A percentile compares a stretch with the other conserved stretches of the same genome.
phyloP scores from a whole-genome alignment of 2,888 invertebrate genomes.

The Drosophila fulvimacula region DNA sequence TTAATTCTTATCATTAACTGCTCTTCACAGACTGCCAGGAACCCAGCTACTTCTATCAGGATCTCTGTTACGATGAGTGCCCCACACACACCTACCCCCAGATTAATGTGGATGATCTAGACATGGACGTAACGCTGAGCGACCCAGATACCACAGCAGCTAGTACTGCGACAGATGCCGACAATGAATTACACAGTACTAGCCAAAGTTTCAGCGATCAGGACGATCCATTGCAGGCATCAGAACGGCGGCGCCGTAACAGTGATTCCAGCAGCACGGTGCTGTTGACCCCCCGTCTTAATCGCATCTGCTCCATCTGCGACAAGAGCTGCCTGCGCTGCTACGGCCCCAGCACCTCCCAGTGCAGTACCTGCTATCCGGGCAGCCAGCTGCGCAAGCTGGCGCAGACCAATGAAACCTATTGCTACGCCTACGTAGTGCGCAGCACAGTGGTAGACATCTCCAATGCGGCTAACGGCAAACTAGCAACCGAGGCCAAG shows the following conservation, averaged over 20 bases:
- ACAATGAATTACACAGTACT: background rate
- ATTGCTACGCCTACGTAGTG: conserved; percentile 81
- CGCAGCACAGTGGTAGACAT: conserved; percentile 71
- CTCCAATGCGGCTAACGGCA: conserved; percentile 23
- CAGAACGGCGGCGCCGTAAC: conserved; percentile 65
- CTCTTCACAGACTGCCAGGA: conserved; percentile 79
- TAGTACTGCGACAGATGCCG: background rate
- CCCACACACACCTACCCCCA: conserved; percentile 76
- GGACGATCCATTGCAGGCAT: conserved; percentile 70
- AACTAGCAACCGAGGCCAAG: conserved; percentile 9
- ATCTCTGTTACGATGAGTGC: conserved; percentile 82
- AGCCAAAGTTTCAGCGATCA: conserved; percentile 39
- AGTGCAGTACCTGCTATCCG: conserved; percentile 82
- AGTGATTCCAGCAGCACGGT: conserved; percentile 15
- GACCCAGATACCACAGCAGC: background rate
- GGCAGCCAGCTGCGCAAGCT: conserved; percentile 79
- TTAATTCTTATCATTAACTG: background rate
- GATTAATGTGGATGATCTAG: conserved; percentile 31
- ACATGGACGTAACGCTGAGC: conserved; percentile 2
- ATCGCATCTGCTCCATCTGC: conserved; percentile 73
- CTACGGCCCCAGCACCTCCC: conserved; percentile 79
- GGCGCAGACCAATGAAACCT: conserved; percentile 74
- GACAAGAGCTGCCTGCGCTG: conserved; percentile 82
- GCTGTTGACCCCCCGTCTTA: conserved; percentile 36
- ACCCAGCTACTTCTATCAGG: conserved; percentile 78